Evolutionary conservation across 1,140 invertebrate genomes (phyloP), one percentile per base, ranked within the genome.

Genomic region (Stenopsyche tienmushanensis): DNA sequence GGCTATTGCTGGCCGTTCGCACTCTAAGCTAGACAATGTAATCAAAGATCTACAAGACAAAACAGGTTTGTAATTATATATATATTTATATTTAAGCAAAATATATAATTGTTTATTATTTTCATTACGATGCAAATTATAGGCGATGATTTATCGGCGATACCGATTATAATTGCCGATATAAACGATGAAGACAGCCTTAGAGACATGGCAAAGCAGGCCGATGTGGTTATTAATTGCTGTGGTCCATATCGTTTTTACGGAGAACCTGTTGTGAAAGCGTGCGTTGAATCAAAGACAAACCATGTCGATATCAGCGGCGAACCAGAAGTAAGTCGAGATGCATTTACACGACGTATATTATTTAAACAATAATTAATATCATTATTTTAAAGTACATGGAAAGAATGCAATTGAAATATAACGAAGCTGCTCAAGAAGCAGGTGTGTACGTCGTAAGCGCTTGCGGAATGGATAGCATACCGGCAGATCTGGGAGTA

Each of bases 271-370:
- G n/a, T n/a, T n/a, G n/a, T n/a, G n/a, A n/a, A n/a, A n/a, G n/a
- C n/a, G 0, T 96, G 94, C 70, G 84, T 99, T 42, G 86, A 88
- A 53, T 83, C 85, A 47, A 84, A 84, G 65, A 88, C 94, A 0
- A 87, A 95, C 80, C 89, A 97, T 76, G 84, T 98, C 3, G 96
- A 99, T 80, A 88, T 98, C 15, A 91, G 86, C 76, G 95, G 92
- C 9, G 95, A 98, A 78, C 90, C 93, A 1, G 83, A 88, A 77
- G 85, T 87, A 72, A 72, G 58, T n/a, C n/a, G n/a, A n/a, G n/a
- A n/a, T n/a, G n/a, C n/a, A n/a, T n/a, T 65, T 50, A 9, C 26
- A 39, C 34, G n/a, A 39, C 34, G 34, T 8, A 8, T 39, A 7
- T 39, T 39, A 39, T 39, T 39, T 7, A 39, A 8, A 8, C 34